Base-by-base conservation (phyloP, 2,797 vertebrate species). In the Pantherophis alleghaniensis region DNA sequence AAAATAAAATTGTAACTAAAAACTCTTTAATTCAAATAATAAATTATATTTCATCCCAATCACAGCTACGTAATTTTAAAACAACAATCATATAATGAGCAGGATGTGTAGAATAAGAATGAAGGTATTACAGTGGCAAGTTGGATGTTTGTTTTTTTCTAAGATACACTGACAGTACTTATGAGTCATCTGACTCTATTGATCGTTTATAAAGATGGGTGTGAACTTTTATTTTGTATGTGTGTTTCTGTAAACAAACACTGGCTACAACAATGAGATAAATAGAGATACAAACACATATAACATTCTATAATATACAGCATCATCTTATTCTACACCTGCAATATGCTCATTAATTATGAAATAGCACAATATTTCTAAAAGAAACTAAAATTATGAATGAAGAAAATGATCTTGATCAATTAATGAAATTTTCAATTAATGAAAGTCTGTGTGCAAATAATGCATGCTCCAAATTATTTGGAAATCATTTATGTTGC, bases 71-170 rank as follows among this genome's bases (percentile, higher is more conserved):
- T 14, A 32, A 1, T 47, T 94, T 24, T 6, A 88, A 47, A 2
- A 28, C 26, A 87, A 88, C 32, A 47, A 26, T 32, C 18, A 86
- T 69, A 47, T 14, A 56, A 2, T 22, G 55, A 61, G 51, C 89
- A 60, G 22, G 9, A 79, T 13, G 12, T 59, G 20, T 91, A 87
- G 91, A 92, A 56, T 86, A 24, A 94, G 0, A 86, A 90, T 79
- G 0, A 7, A 2, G 0, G 51, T 6, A 91, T 90, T 2, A 0
- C 69, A 94, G 9, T 92, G 87, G 87, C 47, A 87, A 94, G 28
- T 16, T 91, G 91, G 20, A 94, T 96, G 96, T 91, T 63, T 26
- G 2, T 96, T 96, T 95, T 95, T 95, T 90, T 94, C 92, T 79
- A 91, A 91, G 59, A 37, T 90, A 87, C 61, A 94, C 79, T 57